A percentile compares a stretch with the other conserved stretches of the same genome.
phyloP scores from a whole-genome alignment of 2,888 invertebrate species.

The Germaria angustata region DNA sequence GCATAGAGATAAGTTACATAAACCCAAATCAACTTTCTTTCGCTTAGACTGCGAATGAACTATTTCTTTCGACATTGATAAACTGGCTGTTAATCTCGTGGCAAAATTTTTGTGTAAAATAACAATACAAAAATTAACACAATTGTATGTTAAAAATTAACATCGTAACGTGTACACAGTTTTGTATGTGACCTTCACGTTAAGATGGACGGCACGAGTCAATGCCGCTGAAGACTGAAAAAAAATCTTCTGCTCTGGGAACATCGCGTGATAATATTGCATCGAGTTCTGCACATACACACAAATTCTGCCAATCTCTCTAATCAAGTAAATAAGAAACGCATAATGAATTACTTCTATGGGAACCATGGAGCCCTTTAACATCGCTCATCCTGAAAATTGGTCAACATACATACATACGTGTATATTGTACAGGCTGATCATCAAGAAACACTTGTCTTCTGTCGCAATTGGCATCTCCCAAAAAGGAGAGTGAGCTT shows the following conservation, averaged over 20 bases:
- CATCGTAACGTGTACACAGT: too few relatives aligned
- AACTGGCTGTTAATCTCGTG: too few relatives aligned
- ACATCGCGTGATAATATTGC: not conserved
- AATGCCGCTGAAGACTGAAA: not conserved
- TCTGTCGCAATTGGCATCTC: conserved; percentile 64
- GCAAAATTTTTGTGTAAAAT: too few relatives aligned
- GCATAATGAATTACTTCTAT: not conserved
- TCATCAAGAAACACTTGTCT: conserved; percentile 54
- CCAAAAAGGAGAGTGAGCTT: conserved; percentile 54
- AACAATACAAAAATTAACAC: too few relatives aligned
- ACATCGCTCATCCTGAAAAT: conserved; percentile 46
- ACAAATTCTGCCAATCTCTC: not conserved
- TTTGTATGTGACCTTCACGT: too few relatives aligned
- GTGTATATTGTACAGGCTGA: conserved; percentile 48
- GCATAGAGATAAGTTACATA: too few relatives aligned
- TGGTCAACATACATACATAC: too few relatives aligned
- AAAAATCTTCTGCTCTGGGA: not conserved
- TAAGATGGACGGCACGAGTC: not conserved
- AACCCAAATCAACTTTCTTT: too few relatives aligned
- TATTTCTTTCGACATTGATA: too few relatives aligned
- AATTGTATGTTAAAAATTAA: too few relatives aligned
- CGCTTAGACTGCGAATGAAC: too few relatives aligned
- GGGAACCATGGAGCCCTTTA: conserved; percentile 44
- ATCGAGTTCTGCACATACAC: not conserved
- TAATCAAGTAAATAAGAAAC: not conserved